Evolutionary conservation across 35 echinoderm and acorn worm genomes (phyloP).

Genomic region (Ptychodera flava): DNA sequence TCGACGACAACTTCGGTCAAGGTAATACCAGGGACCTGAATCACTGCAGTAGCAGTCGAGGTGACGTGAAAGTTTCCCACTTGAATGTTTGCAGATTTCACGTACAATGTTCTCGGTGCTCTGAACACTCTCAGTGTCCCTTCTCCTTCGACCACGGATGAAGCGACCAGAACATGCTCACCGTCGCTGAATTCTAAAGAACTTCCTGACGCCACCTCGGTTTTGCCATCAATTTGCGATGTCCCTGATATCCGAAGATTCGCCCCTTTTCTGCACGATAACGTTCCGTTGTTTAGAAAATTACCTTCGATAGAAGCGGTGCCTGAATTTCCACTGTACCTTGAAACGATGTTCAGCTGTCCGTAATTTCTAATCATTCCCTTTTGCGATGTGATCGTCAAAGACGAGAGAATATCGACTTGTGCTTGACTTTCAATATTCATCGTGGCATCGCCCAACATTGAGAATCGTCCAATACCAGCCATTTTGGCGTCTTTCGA

Average conservation of each 20-base stretch:
- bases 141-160: background rate
- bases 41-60: background rate
- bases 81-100: background rate
- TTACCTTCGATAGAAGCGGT: background rate
- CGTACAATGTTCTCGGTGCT: background rate
- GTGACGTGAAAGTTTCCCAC: background rate
- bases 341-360: background rate
- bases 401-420: background rate
- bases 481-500: background rate
- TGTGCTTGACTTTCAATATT: background rate
- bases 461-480: background rate
- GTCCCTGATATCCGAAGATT: background rate
- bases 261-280: background rate
- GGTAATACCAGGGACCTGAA: background rate
- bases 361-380: background rate
- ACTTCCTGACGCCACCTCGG: background rate
- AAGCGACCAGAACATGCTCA: background rate
- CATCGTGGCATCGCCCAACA: background rate
- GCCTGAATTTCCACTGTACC: background rate
- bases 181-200: background rate
- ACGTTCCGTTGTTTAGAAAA: background rate
- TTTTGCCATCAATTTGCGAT: background rate
- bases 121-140: background rate
- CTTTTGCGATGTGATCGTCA: background rate
- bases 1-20: background rate